Evolutionary conservation across 2,797 vertebrate genomes (phyloP).

Genomic region (Agapornis canus): DNA sequence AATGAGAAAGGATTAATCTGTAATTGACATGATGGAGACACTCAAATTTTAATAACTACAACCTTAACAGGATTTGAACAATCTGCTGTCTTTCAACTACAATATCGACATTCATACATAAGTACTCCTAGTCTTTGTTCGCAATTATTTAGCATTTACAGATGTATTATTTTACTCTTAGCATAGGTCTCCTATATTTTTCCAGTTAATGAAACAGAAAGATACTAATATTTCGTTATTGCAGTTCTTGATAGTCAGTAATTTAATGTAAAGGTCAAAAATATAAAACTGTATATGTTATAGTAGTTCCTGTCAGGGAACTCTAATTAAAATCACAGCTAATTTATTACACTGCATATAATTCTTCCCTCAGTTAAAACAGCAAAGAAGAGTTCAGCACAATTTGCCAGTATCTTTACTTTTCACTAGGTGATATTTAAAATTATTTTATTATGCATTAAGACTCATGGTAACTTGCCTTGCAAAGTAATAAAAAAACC

Average conservation of each 20-base stretch:
- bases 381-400: not conserved
- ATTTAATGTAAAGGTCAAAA: constrained; percentile 46
- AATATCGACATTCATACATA: not conserved
- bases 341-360: not conserved
- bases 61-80: not conserved
- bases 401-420: not conserved
- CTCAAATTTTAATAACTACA: not conserved
- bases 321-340: constrained; percentile 7
- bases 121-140: not conserved
- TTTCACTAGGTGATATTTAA: not conserved
- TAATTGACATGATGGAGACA: not conserved
- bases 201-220: constrained; percentile 25
- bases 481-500: not conserved
- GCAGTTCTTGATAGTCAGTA: not conserved
- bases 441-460: not conserved
- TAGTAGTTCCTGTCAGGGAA: not conserved
- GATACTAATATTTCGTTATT: not conserved
- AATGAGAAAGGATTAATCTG: constrained; percentile 12
- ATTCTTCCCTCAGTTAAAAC: not conserved
- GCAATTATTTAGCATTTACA: not conserved
- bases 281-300: constrained; percentile 9
- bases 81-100: not conserved
- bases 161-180: not conserved
- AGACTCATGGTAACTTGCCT: not conserved
- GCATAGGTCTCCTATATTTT: not conserved